A percentile compares a stretch with the other conserved stretches of the same genome.
phyloP scores from a whole-genome alignment of 1,140 invertebrate species.

The Neodiprion virginianus region DNA sequence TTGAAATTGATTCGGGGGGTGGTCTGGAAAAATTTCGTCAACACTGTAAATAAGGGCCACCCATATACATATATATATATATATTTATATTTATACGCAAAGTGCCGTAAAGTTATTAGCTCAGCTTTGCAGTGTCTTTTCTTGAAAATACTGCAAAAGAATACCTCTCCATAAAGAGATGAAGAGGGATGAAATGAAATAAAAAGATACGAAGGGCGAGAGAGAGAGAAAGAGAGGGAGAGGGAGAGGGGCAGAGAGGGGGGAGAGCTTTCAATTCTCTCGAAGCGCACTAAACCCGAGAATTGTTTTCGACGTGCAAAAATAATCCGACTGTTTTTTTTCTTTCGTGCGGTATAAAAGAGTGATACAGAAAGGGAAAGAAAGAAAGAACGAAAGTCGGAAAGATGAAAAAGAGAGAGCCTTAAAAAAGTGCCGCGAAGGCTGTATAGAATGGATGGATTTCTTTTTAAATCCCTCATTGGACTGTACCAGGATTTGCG shows the following conservation, averaged over 20 bases:
- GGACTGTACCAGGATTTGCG: too few relatives aligned
- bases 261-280: neutral
- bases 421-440: neutral
- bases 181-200: too few relatives aligned
- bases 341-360: neutral
- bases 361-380: neutral
- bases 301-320: neutral
- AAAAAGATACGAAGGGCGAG: too few relatives aligned
- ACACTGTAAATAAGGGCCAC: too few relatives aligned
- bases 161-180: too few relatives aligned
- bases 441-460: neutral
- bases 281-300: neutral
- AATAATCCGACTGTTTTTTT: neutral
- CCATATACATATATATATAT: too few relatives aligned
- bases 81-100: neutral
- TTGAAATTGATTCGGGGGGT: too few relatives aligned
- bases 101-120: constrained; percentile 2
- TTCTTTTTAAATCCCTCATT: neutral
- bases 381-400: too few relatives aligned
- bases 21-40: too few relatives aligned
- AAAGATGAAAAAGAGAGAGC: neutral
- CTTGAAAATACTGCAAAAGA: too few relatives aligned
- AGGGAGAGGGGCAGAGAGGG: too few relatives aligned
- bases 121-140: neutral
- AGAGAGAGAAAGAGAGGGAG: too few relatives aligned